A percentile compares a stretch with the other conserved stretches of the same genome.
phyloP scores from a whole-genome alignment of 2,797 vertebrate genomes.

The Poecilia gillii region DNA sequence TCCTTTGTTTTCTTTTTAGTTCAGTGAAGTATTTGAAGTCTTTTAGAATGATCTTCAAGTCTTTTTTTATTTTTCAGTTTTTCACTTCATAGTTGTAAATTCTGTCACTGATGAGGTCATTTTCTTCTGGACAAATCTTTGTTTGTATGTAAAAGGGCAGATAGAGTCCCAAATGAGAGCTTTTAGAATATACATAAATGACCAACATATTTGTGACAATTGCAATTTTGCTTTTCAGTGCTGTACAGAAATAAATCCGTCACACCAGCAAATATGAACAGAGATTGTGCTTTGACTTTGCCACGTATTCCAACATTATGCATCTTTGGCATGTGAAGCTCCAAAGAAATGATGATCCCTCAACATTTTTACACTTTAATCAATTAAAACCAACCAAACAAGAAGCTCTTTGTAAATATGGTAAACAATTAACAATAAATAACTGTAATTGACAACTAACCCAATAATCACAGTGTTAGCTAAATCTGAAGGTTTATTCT shows the following conservation, averaged over 20 bases:
- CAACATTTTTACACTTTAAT: background rate
- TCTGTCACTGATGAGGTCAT: background rate
- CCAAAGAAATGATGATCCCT: constrained; percentile 17
- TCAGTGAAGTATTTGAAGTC: background rate
- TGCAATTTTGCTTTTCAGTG: background rate
- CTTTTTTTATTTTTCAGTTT: background rate
- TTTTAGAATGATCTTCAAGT: background rate
- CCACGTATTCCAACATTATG: constrained; percentile 6
- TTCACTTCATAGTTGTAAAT: background rate
- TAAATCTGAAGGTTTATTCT: constrained; percentile 26
- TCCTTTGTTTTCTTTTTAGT: background rate
- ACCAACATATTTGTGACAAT: background rate
- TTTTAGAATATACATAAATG: background rate
- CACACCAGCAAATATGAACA: background rate
- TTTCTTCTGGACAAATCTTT: background rate
- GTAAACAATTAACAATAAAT: background rate
- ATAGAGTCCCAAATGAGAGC: background rate
- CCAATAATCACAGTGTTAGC: constrained; percentile 18
- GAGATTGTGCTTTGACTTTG: background rate
- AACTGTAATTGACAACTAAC: background rate
- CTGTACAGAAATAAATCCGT: background rate
- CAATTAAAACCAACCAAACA: background rate
- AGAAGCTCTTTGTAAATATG: background rate
- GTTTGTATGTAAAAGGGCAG: background rate
- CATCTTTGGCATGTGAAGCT: constrained; percentile 7